Evolutionary conservation across 37 sponge, comb jelly and placozoan genomes (phyloP).

Genomic region (Eunapius fragilis): DNA sequence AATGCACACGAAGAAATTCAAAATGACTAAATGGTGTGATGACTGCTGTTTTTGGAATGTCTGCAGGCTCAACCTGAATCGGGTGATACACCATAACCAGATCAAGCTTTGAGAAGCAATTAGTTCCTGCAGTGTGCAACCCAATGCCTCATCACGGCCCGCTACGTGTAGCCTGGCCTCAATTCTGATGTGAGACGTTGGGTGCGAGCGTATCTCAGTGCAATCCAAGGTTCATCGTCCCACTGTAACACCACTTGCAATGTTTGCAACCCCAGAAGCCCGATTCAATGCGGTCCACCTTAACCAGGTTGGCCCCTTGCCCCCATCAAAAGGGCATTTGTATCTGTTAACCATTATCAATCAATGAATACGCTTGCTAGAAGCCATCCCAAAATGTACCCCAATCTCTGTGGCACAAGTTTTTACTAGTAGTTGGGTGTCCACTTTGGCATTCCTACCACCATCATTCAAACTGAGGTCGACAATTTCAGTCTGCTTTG

Average conservation of each 20-base stretch:
- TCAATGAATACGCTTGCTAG: conserved; percentile 29
- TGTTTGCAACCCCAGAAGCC: conserved; percentile 40
- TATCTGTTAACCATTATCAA: too few relatives aligned
- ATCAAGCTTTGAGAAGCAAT: neutral
- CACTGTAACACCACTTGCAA: conserved; percentile 25
- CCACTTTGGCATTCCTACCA: conserved; percentile 42
- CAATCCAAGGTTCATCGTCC: neutral
- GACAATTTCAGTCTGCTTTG: conserved; percentile 31
- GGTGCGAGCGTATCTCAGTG: neutral
- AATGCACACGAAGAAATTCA: conserved; percentile 35
- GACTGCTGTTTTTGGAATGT: conserved; percentile 58
- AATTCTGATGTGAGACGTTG: neutral
- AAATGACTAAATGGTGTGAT: conserved; percentile 56
- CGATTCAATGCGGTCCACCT: conserved; percentile 53
- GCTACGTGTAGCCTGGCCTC: neutral
- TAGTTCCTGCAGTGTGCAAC: conserved; percentile 15
- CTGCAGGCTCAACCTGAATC: conserved; percentile 45
- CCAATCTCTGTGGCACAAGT: conserved; percentile 15
- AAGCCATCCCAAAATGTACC: conserved; percentile 43
- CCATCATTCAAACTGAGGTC: conserved; percentile 21
- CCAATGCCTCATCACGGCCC: too few relatives aligned
- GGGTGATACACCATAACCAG: conserved; percentile 48
- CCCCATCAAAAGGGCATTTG: too few relatives aligned
- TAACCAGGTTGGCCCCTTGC: conserved; percentile 47
- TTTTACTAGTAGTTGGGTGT: conserved; percentile 28